Evolutionary conservation across 2,888 invertebrate genomes (phyloP), one percentile per base, ranked within the genome.

Genomic region (Ophion slaviceki): DNA sequence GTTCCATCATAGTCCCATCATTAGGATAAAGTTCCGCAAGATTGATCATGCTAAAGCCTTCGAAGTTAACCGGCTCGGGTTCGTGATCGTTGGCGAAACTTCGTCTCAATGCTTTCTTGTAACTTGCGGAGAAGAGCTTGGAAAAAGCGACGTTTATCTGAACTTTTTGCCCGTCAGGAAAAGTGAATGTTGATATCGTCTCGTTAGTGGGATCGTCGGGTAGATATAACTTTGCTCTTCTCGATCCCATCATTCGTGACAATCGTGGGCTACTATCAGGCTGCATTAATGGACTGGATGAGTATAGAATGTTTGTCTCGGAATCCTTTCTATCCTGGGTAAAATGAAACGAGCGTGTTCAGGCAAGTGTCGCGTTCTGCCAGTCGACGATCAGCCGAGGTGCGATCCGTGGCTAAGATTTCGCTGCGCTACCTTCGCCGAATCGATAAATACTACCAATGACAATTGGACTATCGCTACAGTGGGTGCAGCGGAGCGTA

Each of bases 11-110:
- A 28, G 71, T 71, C 72, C 87, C 84, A 81, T 89, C 87, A 74
- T 84, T 74, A 68, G 86, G 68, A 78, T 84, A 88, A 36, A 89
- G 76, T 67, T 88, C 87, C 17, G 80, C 87, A 67, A 88, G 87
- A 82, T 89, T 88, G 57, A 87, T 82, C 86, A 88, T 82, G 72
- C 86, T 87, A 83, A 88, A 90, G 66, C 88, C 88, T 80, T 88
- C 88, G 7, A 89, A 89, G 82, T 89, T 81, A 3, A 86, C 85
- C n/a, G 89, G 86, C 40, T 88, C 81, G 2, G 84, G 80, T 75
- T 66, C 78, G 68, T 86, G 86, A 76, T 88, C 88, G 67, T 89
- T 87, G 64, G 68, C 84, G 28, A 84, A 87, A 82, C 87, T 88
- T 62, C 87, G 79, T 53, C 85, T 70, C 57, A 85, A 70, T 57